Evolutionary conservation across 64 coral and sea anemone species (phyloP).

Genomic region (Montipora sp.): DNA sequence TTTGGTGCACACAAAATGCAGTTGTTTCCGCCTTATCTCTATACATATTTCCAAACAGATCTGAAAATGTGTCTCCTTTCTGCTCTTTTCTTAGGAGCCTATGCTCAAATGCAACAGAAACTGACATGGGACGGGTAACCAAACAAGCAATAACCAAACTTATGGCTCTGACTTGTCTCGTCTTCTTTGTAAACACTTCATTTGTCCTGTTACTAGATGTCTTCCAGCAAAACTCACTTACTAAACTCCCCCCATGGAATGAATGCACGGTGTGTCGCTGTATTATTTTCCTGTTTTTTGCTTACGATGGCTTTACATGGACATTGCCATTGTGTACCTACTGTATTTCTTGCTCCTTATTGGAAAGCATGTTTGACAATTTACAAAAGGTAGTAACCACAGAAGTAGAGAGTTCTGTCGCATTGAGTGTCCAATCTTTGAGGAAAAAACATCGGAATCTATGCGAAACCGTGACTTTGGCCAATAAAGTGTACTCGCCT

Average conservation of each 20-base stretch:
- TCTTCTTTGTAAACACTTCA: background rate
- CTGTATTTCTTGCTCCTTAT: background rate
- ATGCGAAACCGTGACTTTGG: background rate
- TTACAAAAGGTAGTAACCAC: background rate
- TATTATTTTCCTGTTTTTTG: background rate
- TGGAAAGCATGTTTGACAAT: background rate
- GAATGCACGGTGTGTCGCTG: background rate
- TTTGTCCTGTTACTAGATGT: background rate
- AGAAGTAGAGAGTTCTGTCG: background rate
- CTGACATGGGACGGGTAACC: background rate
- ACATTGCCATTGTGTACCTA: background rate
- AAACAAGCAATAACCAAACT: background rate
- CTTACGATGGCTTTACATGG: background rate
- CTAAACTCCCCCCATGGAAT: background rate
- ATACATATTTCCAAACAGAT: background rate
- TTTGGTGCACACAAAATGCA: background rate
- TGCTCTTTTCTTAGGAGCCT: background rate
- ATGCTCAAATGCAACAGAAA: background rate
- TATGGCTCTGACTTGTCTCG: background rate
- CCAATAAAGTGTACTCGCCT: conserved; percentile 7
- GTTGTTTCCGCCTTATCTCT: background rate
- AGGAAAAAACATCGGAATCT: background rate
- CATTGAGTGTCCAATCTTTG: background rate
- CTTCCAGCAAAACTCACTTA: background rate
- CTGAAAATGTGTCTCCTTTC: background rate